Conservation (phyloP, 2,888 invertebrate genomes). For the Chymomyza fuscimana region DNA sequence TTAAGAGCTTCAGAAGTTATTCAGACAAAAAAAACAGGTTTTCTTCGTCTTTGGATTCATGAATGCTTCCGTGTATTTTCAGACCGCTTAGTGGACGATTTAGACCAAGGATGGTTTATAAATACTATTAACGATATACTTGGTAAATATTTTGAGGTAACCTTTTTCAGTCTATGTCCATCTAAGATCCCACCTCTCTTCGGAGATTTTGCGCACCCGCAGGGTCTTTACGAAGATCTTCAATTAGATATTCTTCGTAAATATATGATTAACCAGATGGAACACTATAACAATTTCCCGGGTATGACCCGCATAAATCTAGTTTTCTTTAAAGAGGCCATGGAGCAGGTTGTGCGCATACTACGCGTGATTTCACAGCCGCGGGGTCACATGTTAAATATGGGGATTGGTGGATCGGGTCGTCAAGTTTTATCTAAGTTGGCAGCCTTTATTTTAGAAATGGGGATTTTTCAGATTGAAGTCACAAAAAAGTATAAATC, state of each 20-base stretch:
- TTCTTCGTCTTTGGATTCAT: slow-evolving; percentile 91
- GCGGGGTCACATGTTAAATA: slow-evolving; percentile 89
- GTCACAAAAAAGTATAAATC: slow-evolving; percentile 89
- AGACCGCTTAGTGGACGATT: slow-evolving; percentile 89
- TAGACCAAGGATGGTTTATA: slow-evolving; percentile 89
- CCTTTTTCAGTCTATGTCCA: slow-evolving; percentile 89
- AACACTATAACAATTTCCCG: slow-evolving; percentile 85
- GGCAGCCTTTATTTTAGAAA: slow-evolving; percentile 89
- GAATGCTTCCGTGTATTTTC: slow-evolving; percentile 91
- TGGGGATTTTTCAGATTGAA: slow-evolving; percentile 88
- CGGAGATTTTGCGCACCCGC: slow-evolving; percentile 90
- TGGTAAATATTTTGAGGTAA: slow-evolving; percentile 89
- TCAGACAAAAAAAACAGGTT: slow-evolving; percentile 86
- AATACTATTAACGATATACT: slow-evolving; percentile 86
- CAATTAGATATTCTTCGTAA: slow-evolving; percentile 83
- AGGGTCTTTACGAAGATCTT: slow-evolving; percentile 88
- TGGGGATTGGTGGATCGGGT: slow-evolving; percentile 93
- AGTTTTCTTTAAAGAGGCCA: slow-evolving; percentile 92
- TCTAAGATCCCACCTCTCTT: slow-evolving; percentile 86
- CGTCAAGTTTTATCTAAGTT: slow-evolving; percentile 89
- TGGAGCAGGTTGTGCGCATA: slow-evolving; percentile 91
- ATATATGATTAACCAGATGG: slow-evolving; percentile 80
- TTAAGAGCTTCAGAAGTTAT: slow-evolving; percentile 88
- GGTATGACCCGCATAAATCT: slow-evolving; percentile 90
- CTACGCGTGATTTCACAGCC: slow-evolving; percentile 91